Evolutionary conservation across 2,888 invertebrate genomes (phyloP), one percentile per base, ranked within the genome.

Genomic region (Drosophila flavopinicola): DNA sequence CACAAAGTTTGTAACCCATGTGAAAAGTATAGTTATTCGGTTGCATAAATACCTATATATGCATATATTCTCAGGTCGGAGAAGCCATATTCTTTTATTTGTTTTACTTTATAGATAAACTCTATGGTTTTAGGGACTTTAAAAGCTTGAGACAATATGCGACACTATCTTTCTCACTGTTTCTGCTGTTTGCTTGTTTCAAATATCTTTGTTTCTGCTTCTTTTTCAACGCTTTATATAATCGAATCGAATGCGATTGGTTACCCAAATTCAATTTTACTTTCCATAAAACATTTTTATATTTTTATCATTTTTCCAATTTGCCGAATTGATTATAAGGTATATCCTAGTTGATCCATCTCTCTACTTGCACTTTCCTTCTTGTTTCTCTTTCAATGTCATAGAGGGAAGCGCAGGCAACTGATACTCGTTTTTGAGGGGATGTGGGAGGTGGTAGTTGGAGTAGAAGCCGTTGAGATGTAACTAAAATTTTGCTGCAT

Each of bases 321-420:
- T 13, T 15, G 9, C 6, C 2, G 10, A 35, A 10, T n/a, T 35
- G 29, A 17, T 23, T 35, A 29, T 45, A 33, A 38, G 35, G 45
- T 54, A 51, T 30, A 35, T 66, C 20, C 17, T 15, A 52, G 37
- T 33, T 37, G 13, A 27, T 20, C 15, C 15, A 20, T 29, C 11
- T 10, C 2, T 10, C n/a, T 2, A 15, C 2, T 30, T n/a, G 7
- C 2, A 2, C 10, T 4, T 11, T 2, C n/a, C n/a, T 38, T 47
- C 23, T 37, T 6, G 1, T 20, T 7, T 27, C 24, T 9, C 24
- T 6, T 35, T 17, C 11, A 37, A 13, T 32, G 38, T 63, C 57
- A 58, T 27, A 30, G 20, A 27, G 7, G 38, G 38, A 11, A 27
- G 37, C 44, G 32, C 66, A 41, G 51, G 78, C 38, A 64, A 42